Evolutionary conservation across 2,888 invertebrate genomes (phyloP), one percentile per base, ranked within the genome.

Genomic region (Dione juno): DNA sequence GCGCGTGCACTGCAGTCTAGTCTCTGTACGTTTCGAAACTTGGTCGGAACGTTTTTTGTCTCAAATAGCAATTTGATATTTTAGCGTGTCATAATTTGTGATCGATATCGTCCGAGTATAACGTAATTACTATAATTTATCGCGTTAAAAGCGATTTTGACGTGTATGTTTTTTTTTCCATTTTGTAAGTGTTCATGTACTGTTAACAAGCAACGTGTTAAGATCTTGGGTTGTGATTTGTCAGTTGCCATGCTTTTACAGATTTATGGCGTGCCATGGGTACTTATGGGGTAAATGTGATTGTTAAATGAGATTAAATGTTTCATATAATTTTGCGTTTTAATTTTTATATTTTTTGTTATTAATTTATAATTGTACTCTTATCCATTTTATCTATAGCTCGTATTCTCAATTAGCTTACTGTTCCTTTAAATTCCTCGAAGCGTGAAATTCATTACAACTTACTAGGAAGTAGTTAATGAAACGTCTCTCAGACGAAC

Each of bases 1-100:
- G 59, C 70, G 72, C 75, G 76, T 77, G 76, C 78, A 77, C 75
- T 76, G 72, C 72, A 70, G 71, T 74, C 72, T 69, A 64, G 54
- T 19, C 19, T 50, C 11, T 11, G 19, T 21, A 19, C 13, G 21
- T 19, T 41, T 50, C 10, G 8, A 61, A 61, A 48, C 10, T 43
- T 9, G 50, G 53, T 16, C 50, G 6, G 9, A 28, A 14, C 53
- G 41, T 48, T 59, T 57, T 66, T 67, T 68, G 11, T 45, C 14
- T 43, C 57, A 14, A 45, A 45, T 21, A 11, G 35, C 35, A 45
- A 7, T 45, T 63, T 61, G n/a, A 63, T 48, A 48, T 63, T 3
- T 48, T 37, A 37, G 19, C 50, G 50, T 37, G 37, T 50, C 40
- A 40, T 52, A 52, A 50, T 50, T 40, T 40, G 37, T 37, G 37